Evolutionary conservation across 2,797 vertebrate genomes (phyloP).

Genomic region (Pteronotus mesoamericanus): DNA sequence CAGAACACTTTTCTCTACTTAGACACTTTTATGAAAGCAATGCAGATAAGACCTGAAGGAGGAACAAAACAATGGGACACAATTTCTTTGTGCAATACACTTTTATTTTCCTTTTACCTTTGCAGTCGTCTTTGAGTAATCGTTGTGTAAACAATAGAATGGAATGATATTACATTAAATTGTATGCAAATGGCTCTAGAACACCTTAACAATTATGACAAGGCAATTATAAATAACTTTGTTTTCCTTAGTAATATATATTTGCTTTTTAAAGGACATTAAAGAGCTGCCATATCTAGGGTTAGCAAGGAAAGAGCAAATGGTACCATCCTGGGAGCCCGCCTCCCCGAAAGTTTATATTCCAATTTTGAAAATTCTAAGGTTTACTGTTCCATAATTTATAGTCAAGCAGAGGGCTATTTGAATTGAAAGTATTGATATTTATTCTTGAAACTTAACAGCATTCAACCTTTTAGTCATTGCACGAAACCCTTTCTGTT

Average conservation of each 20-base stretch:
- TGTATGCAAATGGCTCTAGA: constrained; percentile 84
- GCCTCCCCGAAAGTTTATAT: constrained; percentile 56
- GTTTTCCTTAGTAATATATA: constrained; percentile 83
- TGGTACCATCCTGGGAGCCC: constrained; percentile 73
- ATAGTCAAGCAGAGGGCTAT: constrained; percentile 76
- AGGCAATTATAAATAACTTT: constrained; percentile 87
- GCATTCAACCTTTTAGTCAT: constrained; percentile 76
- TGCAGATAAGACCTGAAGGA: neutral
- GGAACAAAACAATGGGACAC: constrained; percentile 52
- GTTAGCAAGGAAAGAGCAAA: constrained; percentile 83
- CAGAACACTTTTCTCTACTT: neutral
- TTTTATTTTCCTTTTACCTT: constrained; percentile 85
- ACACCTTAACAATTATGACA: constrained; percentile 85
- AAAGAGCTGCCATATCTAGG: constrained; percentile 84
- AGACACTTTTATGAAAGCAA: neutral
- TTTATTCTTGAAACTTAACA: constrained; percentile 75
- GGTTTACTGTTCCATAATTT: constrained; percentile 74
- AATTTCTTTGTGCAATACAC: constrained; percentile 79
- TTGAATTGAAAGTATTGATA: constrained; percentile 73
- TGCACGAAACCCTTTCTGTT: constrained; percentile 83
- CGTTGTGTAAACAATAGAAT: constrained; percentile 87
- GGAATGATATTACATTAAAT: constrained; percentile 85
- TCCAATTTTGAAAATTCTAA: constrained; percentile 77
- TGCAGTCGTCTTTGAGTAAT: constrained; percentile 85
- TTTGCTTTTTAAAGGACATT: constrained; percentile 84